A percentile compares a stretch with the other conserved stretches of the same genome.
Conservation (phyloP, 2,888 invertebrate species). For the Ypsolopha sequella region DNA sequence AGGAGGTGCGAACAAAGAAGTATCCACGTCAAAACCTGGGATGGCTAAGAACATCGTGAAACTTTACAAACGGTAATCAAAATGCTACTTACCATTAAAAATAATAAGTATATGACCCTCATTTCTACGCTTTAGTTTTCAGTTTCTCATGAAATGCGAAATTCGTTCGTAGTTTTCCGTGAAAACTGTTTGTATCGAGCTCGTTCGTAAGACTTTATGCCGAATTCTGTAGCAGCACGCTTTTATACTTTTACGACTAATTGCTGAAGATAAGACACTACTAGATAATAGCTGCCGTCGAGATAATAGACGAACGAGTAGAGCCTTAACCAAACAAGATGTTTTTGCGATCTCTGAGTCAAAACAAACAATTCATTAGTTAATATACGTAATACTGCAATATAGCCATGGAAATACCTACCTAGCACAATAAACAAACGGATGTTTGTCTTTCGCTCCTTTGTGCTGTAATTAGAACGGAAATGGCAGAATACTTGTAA, state of each 20-base stretch:
- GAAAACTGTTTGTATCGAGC: conserved; percentile 45
- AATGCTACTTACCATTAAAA: conserved; percentile 49
- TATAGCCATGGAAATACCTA: conserved; percentile 23
- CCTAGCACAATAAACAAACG: conserved; percentile 30
- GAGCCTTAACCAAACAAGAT: conserved; percentile 51
- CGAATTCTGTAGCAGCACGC: conserved; percentile 28
- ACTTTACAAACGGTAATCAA: conserved; percentile 7
- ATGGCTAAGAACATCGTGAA: neutral
- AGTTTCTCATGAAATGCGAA: conserved; percentile 33
- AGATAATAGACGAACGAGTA: conserved; percentile 37
- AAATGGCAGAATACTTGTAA: neutral
- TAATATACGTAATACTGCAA: conserved; percentile 21
- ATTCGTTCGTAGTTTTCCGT: conserved; percentile 48
- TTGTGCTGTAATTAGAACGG: neutral
- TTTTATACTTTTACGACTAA: conserved; percentile 53
- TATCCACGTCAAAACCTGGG: no score
- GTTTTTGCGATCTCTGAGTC: conserved; percentile 63
- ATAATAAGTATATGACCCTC: conserved; percentile 46
- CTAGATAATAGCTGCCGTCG: conserved; percentile 48
- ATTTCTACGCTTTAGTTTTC: conserved; percentile 29
- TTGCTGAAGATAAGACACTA: conserved; percentile 51
- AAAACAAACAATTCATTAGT: conserved; percentile 33
- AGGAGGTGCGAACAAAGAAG: no score
- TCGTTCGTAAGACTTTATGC: conserved; percentile 52
- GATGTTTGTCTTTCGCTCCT: conserved; percentile 28